A percentile compares a stretch with the other conserved stretches of the same genome.
Conservation (phyloP, 2,797 vertebrate species). For the Poecilia wingei region DNA sequence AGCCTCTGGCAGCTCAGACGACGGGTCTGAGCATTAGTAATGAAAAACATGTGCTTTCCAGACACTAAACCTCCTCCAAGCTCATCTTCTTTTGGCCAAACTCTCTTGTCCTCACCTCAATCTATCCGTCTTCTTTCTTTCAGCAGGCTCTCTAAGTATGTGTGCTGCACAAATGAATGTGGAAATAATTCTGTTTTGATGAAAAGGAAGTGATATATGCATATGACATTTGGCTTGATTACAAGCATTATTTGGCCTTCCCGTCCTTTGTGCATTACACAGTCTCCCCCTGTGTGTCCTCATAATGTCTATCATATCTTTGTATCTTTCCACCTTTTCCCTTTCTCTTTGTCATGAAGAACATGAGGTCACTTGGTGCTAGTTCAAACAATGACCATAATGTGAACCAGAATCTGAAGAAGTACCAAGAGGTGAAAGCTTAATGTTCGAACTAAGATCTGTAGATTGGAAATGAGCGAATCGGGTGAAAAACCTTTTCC, state of each 20-base stretch:
- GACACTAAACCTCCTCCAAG: conserved; percentile 63
- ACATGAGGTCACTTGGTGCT: conserved; percentile 7
- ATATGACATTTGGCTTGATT: conserved; percentile 13
- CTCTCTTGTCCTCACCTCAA: conserved; percentile 62
- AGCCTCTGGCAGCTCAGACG: conserved; percentile 60
- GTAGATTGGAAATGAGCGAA: not conserved
- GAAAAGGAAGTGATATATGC: not conserved
- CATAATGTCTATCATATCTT: conserved; percentile 28
- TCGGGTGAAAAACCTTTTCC: not conserved
- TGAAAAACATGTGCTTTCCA: conserved; percentile 76
- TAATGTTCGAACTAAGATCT: not conserved
- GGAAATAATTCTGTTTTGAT: conserved; percentile 19
- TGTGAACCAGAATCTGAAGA: conserved; percentile 34
- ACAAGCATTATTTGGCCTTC: conserved; percentile 36
- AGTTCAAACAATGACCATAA: conserved; percentile 26
- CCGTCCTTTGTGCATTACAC: conserved; percentile 18
- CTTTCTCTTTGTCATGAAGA: conserved; percentile 25
- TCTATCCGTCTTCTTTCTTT: conserved; percentile 54
- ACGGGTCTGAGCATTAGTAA: conserved; percentile 73
- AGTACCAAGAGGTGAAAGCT: conserved; percentile 13
- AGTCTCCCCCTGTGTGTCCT: conserved; percentile 27
- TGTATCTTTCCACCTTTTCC: conserved; percentile 21
- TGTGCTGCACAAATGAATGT: conserved; percentile 22
- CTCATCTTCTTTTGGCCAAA: conserved; percentile 73
- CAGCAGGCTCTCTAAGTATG: conserved; percentile 38